phyloP scores from a whole-genome alignment of 2,113 vertebrate species.

The Polyodon spathula region DNA sequence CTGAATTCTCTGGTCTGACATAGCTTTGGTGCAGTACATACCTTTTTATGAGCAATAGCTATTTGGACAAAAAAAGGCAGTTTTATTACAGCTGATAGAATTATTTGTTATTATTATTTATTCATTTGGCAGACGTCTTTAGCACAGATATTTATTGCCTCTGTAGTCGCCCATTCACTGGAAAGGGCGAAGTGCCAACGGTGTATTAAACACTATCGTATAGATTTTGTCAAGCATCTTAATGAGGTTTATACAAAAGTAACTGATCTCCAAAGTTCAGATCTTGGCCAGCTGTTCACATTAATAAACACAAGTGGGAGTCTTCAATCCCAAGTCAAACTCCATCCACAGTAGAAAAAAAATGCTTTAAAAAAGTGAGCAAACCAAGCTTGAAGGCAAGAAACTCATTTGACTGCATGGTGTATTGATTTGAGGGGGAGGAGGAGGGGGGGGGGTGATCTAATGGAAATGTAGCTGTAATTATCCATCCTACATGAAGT shows the following conservation, averaged over 20 bases:
- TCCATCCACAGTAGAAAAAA: constrained; percentile 33
- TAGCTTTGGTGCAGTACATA: not conserved
- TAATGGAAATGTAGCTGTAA: constrained; percentile 37
- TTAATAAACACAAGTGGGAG: constrained; percentile 45
- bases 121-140: too few species aligned
- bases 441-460: constrained; percentile 48
- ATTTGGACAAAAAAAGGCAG: not conserved
- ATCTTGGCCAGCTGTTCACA: constrained; percentile 9
- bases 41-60: not conserved
- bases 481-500: constrained; percentile 49
- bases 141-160: constrained; percentile 4
- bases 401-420: constrained; percentile 56
- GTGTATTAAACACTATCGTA: constrained; percentile 7
- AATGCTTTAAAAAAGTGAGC: constrained; percentile 44
- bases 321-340: constrained; percentile 10
- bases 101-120: too few species aligned
- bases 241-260: constrained; percentile 37
- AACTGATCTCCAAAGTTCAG: constrained; percentile 35
- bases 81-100: not conserved
- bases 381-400: constrained; percentile 39
- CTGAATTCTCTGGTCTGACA: too few species aligned
- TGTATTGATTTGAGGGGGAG: constrained; percentile 47
- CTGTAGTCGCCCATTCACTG: constrained; percentile 4
- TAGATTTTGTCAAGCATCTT: constrained; percentile 8
- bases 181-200: not conserved